phyloP scores from a whole-genome alignment of 2,113 vertebrate species.

The Raphicerus campestris region DNA sequence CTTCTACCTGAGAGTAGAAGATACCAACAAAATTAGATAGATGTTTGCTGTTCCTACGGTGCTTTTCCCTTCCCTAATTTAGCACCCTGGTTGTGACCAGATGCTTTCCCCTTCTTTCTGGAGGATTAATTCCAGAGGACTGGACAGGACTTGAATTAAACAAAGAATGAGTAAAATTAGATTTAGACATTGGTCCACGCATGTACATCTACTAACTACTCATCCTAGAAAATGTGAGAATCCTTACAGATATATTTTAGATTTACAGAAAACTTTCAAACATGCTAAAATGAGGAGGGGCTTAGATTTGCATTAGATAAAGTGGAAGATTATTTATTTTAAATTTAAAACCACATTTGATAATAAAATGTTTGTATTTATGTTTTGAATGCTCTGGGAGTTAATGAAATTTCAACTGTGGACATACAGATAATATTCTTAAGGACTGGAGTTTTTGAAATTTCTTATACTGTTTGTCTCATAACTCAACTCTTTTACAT shows the following conservation, averaged over 20 bases:
- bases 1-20: background rate
- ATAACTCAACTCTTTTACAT: background rate
- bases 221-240: background rate
- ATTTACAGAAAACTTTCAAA: background rate
- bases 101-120: background rate
- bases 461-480: background rate
- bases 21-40: background rate
- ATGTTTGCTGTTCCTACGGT: background rate
- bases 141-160: background rate
- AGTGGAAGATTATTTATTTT: background rate
- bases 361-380: background rate
- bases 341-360: background rate
- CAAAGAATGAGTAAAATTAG: background rate
- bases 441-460: background rate
- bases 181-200: background rate
- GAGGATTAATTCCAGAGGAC: background rate
- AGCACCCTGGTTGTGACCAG: background rate
- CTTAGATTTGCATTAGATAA: background rate
- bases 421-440: background rate
- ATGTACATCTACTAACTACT: background rate
- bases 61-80: background rate
- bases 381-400: background rate
- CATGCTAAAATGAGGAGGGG: background rate
- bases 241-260: background rate
- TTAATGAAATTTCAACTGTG: background rate